These are phyloP conservation scores for Xestobium rufovillosum DNA, from an alignment of 2,888 invertebrate species.

Conservation along the genomic window DNA sequence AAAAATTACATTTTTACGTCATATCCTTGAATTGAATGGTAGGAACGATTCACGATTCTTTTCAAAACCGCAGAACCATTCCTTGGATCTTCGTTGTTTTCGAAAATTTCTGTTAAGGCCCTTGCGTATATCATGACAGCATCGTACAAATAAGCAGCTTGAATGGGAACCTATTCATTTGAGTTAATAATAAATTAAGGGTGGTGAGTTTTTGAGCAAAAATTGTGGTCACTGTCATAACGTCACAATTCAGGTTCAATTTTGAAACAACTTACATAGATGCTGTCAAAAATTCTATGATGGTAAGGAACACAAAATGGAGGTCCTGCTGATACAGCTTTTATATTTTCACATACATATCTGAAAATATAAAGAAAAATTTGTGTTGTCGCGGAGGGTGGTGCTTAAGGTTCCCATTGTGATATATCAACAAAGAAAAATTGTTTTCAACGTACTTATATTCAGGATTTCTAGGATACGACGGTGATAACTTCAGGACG, in stretches of 20 bases:
- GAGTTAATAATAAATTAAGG: constrained; percentile 11
- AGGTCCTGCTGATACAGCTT: constrained; percentile 58
- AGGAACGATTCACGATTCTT: constrained; percentile 68
- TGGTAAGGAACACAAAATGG: constrained; percentile 77
- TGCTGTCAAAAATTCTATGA: constrained; percentile 62
- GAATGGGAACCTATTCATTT: constrained; percentile 59
- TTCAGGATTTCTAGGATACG: constrained; percentile 65
- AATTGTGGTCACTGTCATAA: no score
- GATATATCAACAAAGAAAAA: constrained; percentile 6
- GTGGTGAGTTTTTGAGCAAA: no score
- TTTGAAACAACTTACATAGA: constrained; percentile 57
- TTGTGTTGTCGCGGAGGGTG: not conserved
- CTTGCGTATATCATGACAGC: constrained; percentile 81
- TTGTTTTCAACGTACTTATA: constrained; percentile 54
- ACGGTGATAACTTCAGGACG: constrained; percentile 71
- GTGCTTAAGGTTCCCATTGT: constrained; percentile 2
- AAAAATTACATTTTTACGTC: constrained; percentile 53
- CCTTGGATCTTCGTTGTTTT: constrained; percentile 57
- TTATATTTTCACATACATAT: constrained; percentile 61
- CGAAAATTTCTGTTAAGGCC: constrained; percentile 68
- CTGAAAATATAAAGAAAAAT: constrained; percentile 41
- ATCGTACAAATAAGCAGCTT: constrained; percentile 80
- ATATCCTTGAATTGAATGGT: constrained; percentile 71
- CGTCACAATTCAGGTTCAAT: no score
- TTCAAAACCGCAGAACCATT: constrained; percentile 71